Conservation (phyloP, 2,888 invertebrate species). For the Drosophila kuntzei region DNA sequence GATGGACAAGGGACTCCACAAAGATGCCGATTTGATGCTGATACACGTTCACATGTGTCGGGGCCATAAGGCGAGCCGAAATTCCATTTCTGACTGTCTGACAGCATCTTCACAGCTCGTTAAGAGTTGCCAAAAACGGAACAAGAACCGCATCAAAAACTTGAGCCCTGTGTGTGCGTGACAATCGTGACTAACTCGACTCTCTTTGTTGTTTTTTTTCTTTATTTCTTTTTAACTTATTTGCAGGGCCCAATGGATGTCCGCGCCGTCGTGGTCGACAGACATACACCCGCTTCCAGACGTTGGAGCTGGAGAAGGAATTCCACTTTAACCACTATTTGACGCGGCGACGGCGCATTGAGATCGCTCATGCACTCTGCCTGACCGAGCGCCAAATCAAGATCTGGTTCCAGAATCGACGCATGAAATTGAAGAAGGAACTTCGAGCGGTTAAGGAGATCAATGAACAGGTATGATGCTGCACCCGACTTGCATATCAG, state of each 20-base stretch:
- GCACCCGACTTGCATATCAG: constrained; percentile 19
- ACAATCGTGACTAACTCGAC: constrained; percentile 57
- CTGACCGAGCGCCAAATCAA: constrained; percentile 98
- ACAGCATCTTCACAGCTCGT: constrained; percentile 70
- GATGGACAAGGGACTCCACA: constrained; percentile 1
- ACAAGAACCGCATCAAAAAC: constrained; percentile 25
- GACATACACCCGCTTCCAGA: constrained; percentile 99
- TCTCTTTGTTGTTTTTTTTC: constrained; percentile 56
- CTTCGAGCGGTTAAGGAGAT: constrained; percentile 97
- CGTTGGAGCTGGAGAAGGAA: constrained; percentile 98
- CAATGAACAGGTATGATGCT: constrained; percentile 90
- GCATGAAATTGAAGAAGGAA: constrained; percentile 99
- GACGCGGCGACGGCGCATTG: constrained; percentile 97
- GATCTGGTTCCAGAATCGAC: constrained; percentile 98
- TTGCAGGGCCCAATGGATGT: constrained; percentile 97
- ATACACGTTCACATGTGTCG: constrained; percentile 44
- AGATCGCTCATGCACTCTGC: constrained; percentile 98
- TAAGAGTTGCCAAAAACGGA: constrained; percentile 63
- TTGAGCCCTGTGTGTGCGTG: constrained; percentile 13
- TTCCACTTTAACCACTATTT: constrained; percentile 99
- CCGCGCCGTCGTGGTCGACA: constrained; percentile 97
- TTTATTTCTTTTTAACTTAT: background rate
- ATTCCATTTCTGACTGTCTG: constrained; percentile 50
- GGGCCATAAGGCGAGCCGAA: constrained; percentile 26
- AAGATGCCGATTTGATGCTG: constrained; percentile 12